Evolutionary conservation across 2,888 invertebrate genomes (phyloP), one percentile per base, ranked within the genome.

Genomic region (Stegana nigrithorax): DNA sequence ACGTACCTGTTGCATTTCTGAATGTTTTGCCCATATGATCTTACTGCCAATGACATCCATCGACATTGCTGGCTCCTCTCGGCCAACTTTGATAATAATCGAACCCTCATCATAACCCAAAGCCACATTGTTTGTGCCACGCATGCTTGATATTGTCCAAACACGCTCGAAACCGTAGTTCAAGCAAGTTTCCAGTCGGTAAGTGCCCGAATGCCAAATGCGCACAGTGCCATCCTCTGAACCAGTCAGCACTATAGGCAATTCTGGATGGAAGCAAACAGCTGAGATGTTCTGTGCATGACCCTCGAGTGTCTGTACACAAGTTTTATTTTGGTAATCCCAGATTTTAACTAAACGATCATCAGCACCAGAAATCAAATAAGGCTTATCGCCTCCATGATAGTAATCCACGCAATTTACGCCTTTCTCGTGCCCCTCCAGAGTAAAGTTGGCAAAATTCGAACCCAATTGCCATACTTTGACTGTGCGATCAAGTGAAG

Each of bases 271-370:
- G 87, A 99, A 99, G 64, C 94, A 94, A 1, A 98, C 98, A 0
- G 94, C 93, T 1, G 94, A 92, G 59, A 99, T 95, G 83, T 99
- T 99, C 83, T 97, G 96, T 0, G 96, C 94, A 86, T 99, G 99
- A 0, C 98, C 93, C 86, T 98, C 98, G 65, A 99, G 87, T 0
- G 98, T 98, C 84, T 99, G 98, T 0, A 99, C 98, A 85, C 98
- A 99, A 0, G 97, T 98, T 87, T 99, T 99, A 86, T 98, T 99
- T 86, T 99, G 95, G 85, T 99, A 99, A 83, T 99, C 99, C 99
- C 99, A 99, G 78, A 99, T 99, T 87, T 98, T 99, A 5, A 98
- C 97, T 47, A 95, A 89, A 59, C 96, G 91, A 86, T 99, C 99
- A 84, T 99, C 99, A 26, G 98, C 98, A 2, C 99, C 99, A 57